Conservation (phyloP, 2,888 invertebrate genomes). For the Sthenelais limicola region DNA sequence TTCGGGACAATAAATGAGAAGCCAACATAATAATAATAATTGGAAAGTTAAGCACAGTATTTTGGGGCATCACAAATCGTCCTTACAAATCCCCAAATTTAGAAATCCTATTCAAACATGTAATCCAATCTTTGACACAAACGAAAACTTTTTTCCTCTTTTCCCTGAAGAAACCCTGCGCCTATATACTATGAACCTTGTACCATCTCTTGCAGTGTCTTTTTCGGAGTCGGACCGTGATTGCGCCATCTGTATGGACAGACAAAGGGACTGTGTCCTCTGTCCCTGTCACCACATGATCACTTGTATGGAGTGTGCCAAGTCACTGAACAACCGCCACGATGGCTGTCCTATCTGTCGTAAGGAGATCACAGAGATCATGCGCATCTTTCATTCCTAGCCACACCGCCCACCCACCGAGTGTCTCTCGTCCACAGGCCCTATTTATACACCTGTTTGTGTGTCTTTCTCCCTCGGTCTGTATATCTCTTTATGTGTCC, state of each 20-base stretch:
- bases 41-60: too few relatives aligned
- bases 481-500: too few relatives aligned
- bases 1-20: neutral
- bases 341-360: conserved; percentile 74
- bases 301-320: conserved; percentile 73
- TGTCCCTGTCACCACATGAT: conserved; percentile 74
- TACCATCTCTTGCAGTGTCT: conserved; percentile 37
- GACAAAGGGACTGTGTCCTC: conserved; percentile 71
- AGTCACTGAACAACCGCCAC: conserved; percentile 70
- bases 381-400: conserved; percentile 70
- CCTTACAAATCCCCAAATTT: too few relatives aligned
- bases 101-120: too few relatives aligned
- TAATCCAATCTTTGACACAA: too few relatives aligned
- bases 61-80: too few relatives aligned
- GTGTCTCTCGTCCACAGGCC: too few relatives aligned
- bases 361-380: conserved; percentile 71
- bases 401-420: too few relatives aligned
- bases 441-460: too few relatives aligned
- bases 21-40: neutral
- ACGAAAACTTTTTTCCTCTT: too few relatives aligned
- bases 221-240: conserved; percentile 64
- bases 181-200: neutral
- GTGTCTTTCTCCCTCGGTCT: too few relatives aligned
- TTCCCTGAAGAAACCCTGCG: neutral
- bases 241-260: conserved; percentile 74